Base-by-base conservation (phyloP, 1,140 invertebrate genomes). In the Camponotus vicinus region DNA sequence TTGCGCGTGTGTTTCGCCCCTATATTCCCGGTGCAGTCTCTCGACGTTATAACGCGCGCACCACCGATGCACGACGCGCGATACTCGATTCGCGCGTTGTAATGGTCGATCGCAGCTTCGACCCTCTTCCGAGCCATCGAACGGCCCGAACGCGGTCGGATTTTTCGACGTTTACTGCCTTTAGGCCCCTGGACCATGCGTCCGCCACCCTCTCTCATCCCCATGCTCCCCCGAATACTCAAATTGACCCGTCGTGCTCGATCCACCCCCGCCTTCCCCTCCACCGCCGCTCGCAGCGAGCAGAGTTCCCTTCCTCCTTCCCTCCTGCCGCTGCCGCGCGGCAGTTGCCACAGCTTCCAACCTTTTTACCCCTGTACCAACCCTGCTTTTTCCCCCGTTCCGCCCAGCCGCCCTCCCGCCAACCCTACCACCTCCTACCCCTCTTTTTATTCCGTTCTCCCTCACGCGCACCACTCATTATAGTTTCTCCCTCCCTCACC, bases 401-500 rank as follows among this genome's bases (percentile, higher is more conserved):
- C 80, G 66, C 85, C 59, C 70, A 70, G 45, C 67, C 84, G 70
- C 70, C 69, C 86, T 86, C 71, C 82, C 52, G 59, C 87, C 86
- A 79, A 32, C 57, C 45, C 64, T 61, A 57, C 76, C 45, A 45
- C 57, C 66, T 67, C 57, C 69, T 42, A 82, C 42, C 80, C 86
- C 91, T 77, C 92, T 92, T 91, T 91, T 89, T 92, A 91, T 92
- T 88, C 85, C 86, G 86, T 87, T 92, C 91, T 92, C 88, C 90
- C 92, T 93, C 91, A 85, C 92, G 92, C 92, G 90, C 92, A 91
- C 90, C 92, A 93, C 93, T 93, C 93, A 94, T 94, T 94, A 94
- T 94, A 94, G 93, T 94, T 91, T 78, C 89, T 85, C 89, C 90
- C 88, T 85, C 88, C 67, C 87, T 76, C 82, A 61, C 69, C 59